phyloP scores from a whole-genome alignment of 2,797 vertebrate species.

The Eleutherodactylus coqui region DNA sequence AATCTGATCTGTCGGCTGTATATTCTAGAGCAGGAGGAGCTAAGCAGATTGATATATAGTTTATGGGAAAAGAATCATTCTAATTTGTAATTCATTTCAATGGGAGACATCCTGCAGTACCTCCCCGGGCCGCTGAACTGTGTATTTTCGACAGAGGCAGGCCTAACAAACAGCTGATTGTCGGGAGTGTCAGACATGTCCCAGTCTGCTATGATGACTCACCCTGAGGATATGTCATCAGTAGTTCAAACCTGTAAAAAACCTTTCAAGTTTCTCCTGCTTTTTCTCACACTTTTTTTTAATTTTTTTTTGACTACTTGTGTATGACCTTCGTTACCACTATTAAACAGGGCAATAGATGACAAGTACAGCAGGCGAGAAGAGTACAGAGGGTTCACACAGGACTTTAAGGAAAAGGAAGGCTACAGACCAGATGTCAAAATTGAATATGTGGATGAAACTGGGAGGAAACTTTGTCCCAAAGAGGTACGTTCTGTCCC shows the following conservation, averaged over 20 bases:
- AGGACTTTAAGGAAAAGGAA: constrained; percentile 95
- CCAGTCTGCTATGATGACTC: too few species aligned
- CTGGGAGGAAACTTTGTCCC: constrained; percentile 87
- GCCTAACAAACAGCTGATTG: too few species aligned
- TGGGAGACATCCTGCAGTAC: too few species aligned
- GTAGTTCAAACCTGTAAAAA: too few species aligned
- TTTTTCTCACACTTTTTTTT: background rate
- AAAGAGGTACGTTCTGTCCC: constrained; percentile 79
- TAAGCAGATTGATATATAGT: background rate
- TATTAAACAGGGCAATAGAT: constrained; percentile 82
- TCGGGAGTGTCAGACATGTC: too few species aligned
- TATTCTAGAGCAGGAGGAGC: background rate
- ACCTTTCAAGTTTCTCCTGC: too few species aligned
- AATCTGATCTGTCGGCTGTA: too few species aligned
- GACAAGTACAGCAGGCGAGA: constrained; percentile 93
- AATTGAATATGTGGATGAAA: constrained; percentile 94
- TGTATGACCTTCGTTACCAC: background rate
- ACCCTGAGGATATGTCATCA: too few species aligned
- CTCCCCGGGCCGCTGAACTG: too few species aligned
- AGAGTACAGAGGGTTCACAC: constrained; percentile 92
- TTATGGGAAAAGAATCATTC: too few species aligned
- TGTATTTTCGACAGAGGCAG: too few species aligned
- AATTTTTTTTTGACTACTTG: background rate
- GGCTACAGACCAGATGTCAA: constrained; percentile 87
- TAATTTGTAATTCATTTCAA: too few species aligned